Conservation (phyloP, 30 jellyfish, hydroid and myxozoan genomes). For the Aurelia sp. region DNA sequence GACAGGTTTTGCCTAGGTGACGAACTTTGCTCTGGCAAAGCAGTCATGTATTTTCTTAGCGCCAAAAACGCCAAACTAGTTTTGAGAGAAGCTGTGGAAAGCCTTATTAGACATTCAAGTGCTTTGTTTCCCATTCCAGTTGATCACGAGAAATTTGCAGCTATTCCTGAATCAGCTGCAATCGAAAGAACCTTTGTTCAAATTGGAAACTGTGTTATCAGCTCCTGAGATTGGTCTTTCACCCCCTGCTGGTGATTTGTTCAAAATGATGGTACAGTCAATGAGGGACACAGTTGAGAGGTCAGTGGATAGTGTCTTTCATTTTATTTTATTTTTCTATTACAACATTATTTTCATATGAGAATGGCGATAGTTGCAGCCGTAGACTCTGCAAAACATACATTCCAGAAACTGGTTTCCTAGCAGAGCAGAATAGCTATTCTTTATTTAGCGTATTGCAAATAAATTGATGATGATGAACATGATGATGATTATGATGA, state of each 20-base stretch:
- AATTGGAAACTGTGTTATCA: slow-evolving; percentile 95
- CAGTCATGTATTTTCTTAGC: too few species aligned
- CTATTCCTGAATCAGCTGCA: slow-evolving; percentile 76
- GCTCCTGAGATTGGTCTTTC: slow-evolving; percentile 94
- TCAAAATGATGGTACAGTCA: slow-evolving; percentile 81
- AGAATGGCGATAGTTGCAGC: too few species aligned
- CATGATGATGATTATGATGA: too few species aligned
- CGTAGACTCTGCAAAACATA: too few species aligned
- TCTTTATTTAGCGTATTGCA: too few species aligned
- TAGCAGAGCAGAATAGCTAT: neutral
- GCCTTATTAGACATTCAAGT: neutral
- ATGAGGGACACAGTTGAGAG: slow-evolving; percentile 95
- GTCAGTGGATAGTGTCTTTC: slow-evolving; percentile 17
- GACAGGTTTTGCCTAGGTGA: too few species aligned
- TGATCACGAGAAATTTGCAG: slow-evolving; percentile 84
- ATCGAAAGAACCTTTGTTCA: slow-evolving; percentile 88
- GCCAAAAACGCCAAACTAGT: too few species aligned
- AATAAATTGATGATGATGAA: too few species aligned
- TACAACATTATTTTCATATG: too few species aligned
- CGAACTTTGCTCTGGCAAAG: too few species aligned
- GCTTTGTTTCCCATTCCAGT: slow-evolving; percentile 22
- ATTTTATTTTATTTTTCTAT: too few species aligned
- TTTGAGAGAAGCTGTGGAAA: too few species aligned
- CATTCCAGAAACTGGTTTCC: neutral
- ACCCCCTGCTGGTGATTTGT: slow-evolving; percentile 94